phyloP scores from a whole-genome alignment of 1,140 invertebrate species.

The Zaprionus nigranus region DNA sequence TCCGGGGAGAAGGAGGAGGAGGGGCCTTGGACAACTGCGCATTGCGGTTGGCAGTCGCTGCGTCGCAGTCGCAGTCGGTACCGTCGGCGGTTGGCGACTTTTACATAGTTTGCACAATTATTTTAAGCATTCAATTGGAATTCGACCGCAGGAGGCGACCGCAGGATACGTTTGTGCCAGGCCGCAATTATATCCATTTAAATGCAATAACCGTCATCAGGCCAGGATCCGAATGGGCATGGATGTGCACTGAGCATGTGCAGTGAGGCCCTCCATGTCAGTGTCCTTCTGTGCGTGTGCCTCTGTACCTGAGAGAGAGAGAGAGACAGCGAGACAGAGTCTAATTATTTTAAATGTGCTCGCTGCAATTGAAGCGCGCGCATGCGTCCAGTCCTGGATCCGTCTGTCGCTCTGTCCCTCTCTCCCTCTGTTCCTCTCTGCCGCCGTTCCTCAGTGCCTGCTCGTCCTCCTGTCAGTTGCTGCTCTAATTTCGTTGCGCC shows the following conservation, averaged over 20 bases:
- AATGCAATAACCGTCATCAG: slow-evolving; percentile 82
- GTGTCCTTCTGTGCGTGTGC: neutral
- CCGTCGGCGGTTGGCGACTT: slow-evolving; percentile 63
- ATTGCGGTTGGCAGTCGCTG: slow-evolving; percentile 60
- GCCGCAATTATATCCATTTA: slow-evolving; percentile 79
- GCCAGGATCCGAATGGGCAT: slow-evolving; percentile 18
- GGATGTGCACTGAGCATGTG: slow-evolving; percentile 14
- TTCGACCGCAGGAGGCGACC: slow-evolving; percentile 71
- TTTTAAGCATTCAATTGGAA: slow-evolving; percentile 80
- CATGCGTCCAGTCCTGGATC: slow-evolving; percentile 44
- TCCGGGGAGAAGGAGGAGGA: neutral
- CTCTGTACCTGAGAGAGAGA: neutral
- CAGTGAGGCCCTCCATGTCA: neutral
- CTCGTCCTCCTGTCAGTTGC: slow-evolving; percentile 34
- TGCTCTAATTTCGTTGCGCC: slow-evolving; percentile 73
- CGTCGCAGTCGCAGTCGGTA: too few species aligned
- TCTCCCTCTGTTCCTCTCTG: neutral
- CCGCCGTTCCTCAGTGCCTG: neutral
- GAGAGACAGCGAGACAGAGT: slow-evolving; percentile 26
- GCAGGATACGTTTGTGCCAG: slow-evolving; percentile 48
- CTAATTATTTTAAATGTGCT: slow-evolving; percentile 76
- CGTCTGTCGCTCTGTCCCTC: neutral
- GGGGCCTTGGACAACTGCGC: slow-evolving; percentile 64
- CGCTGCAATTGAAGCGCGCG: slow-evolving; percentile 75
- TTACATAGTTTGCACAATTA: slow-evolving; percentile 75